A percentile compares a stretch with the other conserved stretches of the same genome.
These are phyloP conservation scores for Cantharis lateralis DNA, from an alignment of 2,888 invertebrate species.

Conservation along the genomic window DNA sequence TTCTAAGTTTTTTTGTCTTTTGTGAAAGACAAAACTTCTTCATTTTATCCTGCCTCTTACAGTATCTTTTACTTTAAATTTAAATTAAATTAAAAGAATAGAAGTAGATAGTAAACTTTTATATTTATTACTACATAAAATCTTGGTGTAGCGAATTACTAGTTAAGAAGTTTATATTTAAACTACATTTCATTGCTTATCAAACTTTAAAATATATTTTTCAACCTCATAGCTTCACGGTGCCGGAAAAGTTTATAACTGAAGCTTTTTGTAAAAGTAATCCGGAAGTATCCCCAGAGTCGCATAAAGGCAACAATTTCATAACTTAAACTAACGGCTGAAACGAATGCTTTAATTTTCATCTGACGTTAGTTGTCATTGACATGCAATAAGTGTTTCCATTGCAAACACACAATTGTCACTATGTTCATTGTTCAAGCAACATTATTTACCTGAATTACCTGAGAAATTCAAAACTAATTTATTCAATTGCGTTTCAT, in stretches of 20 bases:
- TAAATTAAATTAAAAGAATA: not conserved
- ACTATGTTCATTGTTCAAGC: not conserved
- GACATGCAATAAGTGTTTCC: slow-evolving; percentile 13
- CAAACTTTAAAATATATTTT: slow-evolving; percentile 6
- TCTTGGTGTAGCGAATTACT: not conserved
- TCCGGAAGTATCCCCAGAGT: slow-evolving; percentile 11
- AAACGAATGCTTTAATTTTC: slow-evolving; percentile 21
- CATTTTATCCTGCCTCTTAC: not conserved
- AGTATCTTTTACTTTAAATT: not conserved
- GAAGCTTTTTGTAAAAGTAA: slow-evolving; percentile 15
- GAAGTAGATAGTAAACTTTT: not conserved
- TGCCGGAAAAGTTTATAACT: slow-evolving; percentile 18
- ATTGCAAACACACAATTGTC: not conserved
- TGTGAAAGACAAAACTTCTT: not conserved
- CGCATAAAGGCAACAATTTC: slow-evolving; percentile 19
- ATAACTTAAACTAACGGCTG: slow-evolving; percentile 19
- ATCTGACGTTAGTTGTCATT: slow-evolving; percentile 17
- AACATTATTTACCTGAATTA: not conserved
- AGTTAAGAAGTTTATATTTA: slow-evolving; percentile 1
- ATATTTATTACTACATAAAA: not conserved
- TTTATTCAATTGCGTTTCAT: not conserved
- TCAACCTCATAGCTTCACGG: slow-evolving; percentile 16
- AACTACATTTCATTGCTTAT: slow-evolving; percentile 16
- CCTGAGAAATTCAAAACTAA: not conserved
- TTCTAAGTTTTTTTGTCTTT: too few species aligned